Evolutionary conservation across 1,140 invertebrate species (phyloP), one percentile per base, ranked within the genome.

Genomic region (Trypoxylus dichotomus): DNA sequence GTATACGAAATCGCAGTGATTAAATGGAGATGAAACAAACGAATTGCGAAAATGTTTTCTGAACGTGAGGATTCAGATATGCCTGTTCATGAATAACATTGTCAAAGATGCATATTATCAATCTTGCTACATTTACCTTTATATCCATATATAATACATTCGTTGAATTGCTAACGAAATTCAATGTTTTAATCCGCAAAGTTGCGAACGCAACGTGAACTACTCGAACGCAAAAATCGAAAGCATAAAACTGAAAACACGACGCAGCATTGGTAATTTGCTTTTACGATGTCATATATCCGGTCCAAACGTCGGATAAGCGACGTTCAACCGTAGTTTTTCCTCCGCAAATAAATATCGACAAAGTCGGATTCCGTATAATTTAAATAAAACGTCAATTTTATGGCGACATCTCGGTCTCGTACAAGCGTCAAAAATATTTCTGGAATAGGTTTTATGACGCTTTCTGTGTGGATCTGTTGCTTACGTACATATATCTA

Each of bases 301-400:
- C n/a, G 43, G 43, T 63, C 60, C 60, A 63, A 63, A 63, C 60
- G 60, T 63, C 21, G 60, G 60, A 63, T 63, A 63, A 63, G 60
- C 60, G 60, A 63, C 60, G 60, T 27, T 27, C 60, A 63, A 63
- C 21, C 60, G 60, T 63, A 63, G 60, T 24, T 63, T 63, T 63
- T 27, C 60, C 60, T 63, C 60, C 60, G 19, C 60, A 63, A 63
- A 63, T 63, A 63, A 63, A 63, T 63, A 63, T 63, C 60, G 60
- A 63, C 60, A 63, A 47, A 63, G 60, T 63, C 60, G 60, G 60
- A 63, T 25, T 63, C 60, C 60, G 60, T 63, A 63, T 63, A 63
- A 63, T 63, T 63, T 63, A 63, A 63, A 63, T 63, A 63, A 63
- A 63, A 63, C 60, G 25, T 63, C 60, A 63, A 63, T 63, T 63